Percentiles rank a stretch among this genome's conserved stretches.
Conservation (phyloP, 2,888 invertebrate genomes). For the Deroplatys truncata region DNA sequence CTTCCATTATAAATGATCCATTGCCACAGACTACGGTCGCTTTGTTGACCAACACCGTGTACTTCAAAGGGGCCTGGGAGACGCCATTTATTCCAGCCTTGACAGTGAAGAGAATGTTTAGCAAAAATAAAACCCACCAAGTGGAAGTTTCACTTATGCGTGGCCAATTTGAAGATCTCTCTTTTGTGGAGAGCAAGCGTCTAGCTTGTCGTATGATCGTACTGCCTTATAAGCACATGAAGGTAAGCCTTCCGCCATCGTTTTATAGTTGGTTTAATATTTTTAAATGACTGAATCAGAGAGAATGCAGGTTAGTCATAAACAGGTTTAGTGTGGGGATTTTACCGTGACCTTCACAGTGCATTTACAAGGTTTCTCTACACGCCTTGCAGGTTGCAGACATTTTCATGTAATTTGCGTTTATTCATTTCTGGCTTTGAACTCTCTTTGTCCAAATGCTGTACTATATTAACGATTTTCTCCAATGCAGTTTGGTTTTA, state of each 20-base stretch:
- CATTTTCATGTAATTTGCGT: no score
- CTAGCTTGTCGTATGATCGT: conserved; percentile 43
- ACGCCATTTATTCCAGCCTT: conserved; percentile 43
- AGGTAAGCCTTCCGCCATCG: conserved; percentile 44
- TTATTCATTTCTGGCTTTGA: no score
- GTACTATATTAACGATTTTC: no score
- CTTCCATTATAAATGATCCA: conserved; percentile 41
- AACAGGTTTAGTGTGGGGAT: no score
- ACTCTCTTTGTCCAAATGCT: no score
- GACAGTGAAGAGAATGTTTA: conserved; percentile 40
- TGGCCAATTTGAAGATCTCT: conserved; percentile 35
- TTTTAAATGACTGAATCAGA: no score
- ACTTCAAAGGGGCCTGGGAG: conserved; percentile 48
- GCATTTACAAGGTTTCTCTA: no score
- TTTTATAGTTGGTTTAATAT: no score
- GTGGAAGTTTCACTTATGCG: conserved; percentile 40
- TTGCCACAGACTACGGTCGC: conserved; percentile 40
- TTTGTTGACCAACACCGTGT: conserved; percentile 46
- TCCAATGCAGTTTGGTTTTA: no score
- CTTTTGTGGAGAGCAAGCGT: conserved; percentile 39
- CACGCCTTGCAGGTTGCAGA: no score
- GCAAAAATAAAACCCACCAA: conserved; percentile 31
- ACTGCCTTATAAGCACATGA: conserved; percentile 45
- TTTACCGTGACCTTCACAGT: no score
- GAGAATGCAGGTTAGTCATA: no score